Conservation (phyloP, 2,888 invertebrate genomes). For the Sinelater perroti region DNA sequence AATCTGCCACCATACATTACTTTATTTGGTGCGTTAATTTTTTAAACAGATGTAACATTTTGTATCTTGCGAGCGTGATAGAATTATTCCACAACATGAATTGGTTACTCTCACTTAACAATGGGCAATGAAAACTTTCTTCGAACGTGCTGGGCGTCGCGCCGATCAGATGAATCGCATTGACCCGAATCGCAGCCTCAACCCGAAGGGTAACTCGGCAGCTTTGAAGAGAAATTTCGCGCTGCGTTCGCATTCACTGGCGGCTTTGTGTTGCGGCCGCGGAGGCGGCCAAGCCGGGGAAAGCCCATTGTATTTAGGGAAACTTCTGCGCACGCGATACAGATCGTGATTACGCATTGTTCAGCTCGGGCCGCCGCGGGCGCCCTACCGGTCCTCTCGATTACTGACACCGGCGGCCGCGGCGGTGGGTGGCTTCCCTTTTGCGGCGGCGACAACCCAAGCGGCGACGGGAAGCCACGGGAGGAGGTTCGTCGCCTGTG, state of each 20-base stretch:
- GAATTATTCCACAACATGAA: too few relatives aligned
- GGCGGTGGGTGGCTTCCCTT: slow-evolving; percentile 1
- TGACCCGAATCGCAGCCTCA: too few relatives aligned
- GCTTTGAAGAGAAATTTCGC: neutral
- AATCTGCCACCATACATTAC: too few relatives aligned
- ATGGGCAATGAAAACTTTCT: too few relatives aligned
- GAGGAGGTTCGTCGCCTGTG: neutral
- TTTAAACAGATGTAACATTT: too few relatives aligned
- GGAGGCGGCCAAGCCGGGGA: slow-evolving; percentile 32
- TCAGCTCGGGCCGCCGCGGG: slow-evolving; percentile 27
- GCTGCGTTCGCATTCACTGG: neutral
- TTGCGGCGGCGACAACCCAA: slow-evolving; percentile 3
- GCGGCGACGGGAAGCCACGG: neutral
- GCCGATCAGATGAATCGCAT: too few relatives aligned
- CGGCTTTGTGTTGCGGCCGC: slow-evolving; percentile 21
- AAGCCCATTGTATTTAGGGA: slow-evolving; percentile 29
- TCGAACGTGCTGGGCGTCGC: too few relatives aligned
- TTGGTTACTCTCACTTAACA: too few relatives aligned
- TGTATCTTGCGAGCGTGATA: too few relatives aligned
- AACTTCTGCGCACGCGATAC: slow-evolving; percentile 26
- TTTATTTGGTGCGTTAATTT: too few relatives aligned
- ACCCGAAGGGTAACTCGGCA: too few relatives aligned
- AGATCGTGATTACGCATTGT: slow-evolving; percentile 36
- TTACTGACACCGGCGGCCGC: slow-evolving; percentile 12
- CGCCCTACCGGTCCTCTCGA: slow-evolving; percentile 27